phyloP scores from a whole-genome alignment of 1,140 invertebrate genomes.

The Steinernema feltiae region DNA sequence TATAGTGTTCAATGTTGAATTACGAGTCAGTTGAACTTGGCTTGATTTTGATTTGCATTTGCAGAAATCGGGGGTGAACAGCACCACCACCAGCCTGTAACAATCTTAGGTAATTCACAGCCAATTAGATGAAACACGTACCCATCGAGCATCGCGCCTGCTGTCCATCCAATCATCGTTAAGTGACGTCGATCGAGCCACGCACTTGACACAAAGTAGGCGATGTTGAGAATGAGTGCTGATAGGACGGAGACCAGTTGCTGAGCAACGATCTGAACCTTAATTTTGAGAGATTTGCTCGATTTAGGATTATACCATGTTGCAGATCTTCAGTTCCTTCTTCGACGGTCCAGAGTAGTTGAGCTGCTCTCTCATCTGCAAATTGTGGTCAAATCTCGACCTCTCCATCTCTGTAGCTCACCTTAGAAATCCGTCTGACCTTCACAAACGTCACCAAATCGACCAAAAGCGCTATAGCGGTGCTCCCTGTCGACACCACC shows the following conservation, averaged over 20 bases:
- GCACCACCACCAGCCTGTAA: neutral
- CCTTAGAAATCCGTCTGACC: neutral
- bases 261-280: neutral
- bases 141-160: neutral
- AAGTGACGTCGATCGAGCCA: neutral
- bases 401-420: too few species aligned
- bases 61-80: neutral
- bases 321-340: neutral
- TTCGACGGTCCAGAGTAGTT: neutral
- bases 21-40: too few species aligned
- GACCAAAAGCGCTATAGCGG: neutral
- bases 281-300: neutral
- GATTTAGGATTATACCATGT: neutral
- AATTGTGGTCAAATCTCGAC: too few species aligned
- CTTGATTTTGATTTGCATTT: neutral
- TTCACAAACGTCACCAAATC: neutral
- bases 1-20: too few species aligned
- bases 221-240: neutral
- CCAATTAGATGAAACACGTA: neutral
- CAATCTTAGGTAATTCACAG: neutral
- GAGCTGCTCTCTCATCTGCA: too few species aligned
- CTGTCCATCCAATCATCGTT: neutral
- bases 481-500: neutral
- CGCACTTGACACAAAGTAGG: neutral
- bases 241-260: neutral